Base-by-base conservation (phyloP, 1,140 invertebrate species). In the Drosophila prosaltans region DNA sequence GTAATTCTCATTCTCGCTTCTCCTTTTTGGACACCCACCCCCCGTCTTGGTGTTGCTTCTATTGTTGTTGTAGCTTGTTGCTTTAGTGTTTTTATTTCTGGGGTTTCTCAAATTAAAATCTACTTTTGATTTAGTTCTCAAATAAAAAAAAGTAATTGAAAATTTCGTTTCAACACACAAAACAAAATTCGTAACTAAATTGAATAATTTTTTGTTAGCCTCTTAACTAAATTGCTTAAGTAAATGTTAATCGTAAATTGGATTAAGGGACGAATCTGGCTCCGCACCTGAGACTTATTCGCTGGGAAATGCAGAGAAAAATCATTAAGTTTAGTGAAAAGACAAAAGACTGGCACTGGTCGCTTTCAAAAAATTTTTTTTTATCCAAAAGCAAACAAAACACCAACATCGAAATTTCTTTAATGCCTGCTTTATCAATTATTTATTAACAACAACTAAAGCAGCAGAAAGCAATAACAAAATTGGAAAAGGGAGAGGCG, bases 51-150 rank as follows among this genome's bases (percentile, higher is more conserved):
- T 55, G 40, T 58, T 71, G 61, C 36, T 57, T 26, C 32, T 65
- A 26, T 68, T 83, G 62, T 63, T 74, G 21, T 43, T 72, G 70
- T 62, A 55, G 51, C 76, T 79, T 82, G 80, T 84, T 85, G 81
- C 82, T 82, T 79, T 78, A 73, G 45, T 26, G 45, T 9, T 72
- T 24, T 64, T 36, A 26, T 11, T 48, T 36, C 4, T 4, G 2
- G 32, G 3, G 6, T 36, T 36, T 36, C 32, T 7, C 32, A 58
- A 32, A 36, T 41, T 3, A 36, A 21, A 48, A 32, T 21, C 11
- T 5, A 63, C 72, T 59, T 75, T 75, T 68, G 72, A 28, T 54
- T 64, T n/a, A 69, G n/a, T 43, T 48, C 32, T 76, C 74, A 76
- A 75, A 72, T n/a, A 57, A 30, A 16, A 43, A 66, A 68, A 40